Conservation (phyloP, 2,888 invertebrate genomes). For the Ophion obscuratus region DNA sequence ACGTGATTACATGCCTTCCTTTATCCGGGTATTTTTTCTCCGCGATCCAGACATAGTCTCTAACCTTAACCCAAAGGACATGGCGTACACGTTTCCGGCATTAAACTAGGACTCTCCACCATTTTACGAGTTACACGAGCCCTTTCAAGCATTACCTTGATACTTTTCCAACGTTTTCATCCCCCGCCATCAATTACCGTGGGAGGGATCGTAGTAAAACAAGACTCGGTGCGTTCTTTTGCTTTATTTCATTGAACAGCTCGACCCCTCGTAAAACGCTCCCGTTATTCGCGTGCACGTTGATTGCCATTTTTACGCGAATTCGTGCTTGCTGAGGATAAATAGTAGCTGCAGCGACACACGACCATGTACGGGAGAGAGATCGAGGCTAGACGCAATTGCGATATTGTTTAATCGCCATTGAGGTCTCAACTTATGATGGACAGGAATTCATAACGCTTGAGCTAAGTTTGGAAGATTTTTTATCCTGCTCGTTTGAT, state of each 20-base stretch:
- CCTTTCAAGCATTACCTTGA: neutral
- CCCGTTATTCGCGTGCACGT: constrained; percentile 8
- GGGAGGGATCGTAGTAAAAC: neutral
- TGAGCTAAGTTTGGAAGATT: neutral
- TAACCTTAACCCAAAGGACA: constrained; percentile 49
- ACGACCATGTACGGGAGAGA: neutral
- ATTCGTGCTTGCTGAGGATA: constrained; percentile 7
- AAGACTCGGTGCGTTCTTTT: neutral
- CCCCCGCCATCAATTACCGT: neutral
- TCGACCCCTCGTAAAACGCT: constrained; percentile 17
- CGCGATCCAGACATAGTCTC: constrained; percentile 7
- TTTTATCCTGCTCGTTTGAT: neutral
- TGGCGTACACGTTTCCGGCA: constrained; percentile 18
- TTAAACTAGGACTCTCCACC: constrained; percentile 1
- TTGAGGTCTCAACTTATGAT: no score
- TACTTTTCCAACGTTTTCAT: neutral
- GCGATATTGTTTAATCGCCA: neutral
- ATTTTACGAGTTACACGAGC: neutral
- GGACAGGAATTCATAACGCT: no score
- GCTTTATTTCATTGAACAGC: neutral
- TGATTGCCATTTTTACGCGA: constrained; percentile 20
- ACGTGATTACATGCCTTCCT: constrained; percentile 38
- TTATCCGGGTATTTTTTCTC: constrained; percentile 24
- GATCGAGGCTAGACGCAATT: neutral
- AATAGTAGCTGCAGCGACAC: neutral